Conservation (phyloP, 2,888 invertebrate genomes). For the Blera fallax region DNA sequence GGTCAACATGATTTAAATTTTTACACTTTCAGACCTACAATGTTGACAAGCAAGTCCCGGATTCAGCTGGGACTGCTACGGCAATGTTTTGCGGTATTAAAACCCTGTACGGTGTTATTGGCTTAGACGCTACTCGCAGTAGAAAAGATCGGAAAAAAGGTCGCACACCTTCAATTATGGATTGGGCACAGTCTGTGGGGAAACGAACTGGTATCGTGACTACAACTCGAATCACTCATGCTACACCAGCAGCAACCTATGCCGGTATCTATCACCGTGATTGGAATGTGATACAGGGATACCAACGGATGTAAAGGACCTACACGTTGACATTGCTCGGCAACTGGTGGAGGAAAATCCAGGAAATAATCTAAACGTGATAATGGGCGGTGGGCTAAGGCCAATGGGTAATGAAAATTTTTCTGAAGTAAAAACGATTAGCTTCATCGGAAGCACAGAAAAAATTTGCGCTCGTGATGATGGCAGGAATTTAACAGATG, state of each 20-base stretch:
- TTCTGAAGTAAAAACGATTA: constrained; percentile 72
- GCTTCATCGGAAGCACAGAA: constrained; percentile 78
- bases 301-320: constrained; percentile 74
- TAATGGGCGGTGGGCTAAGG: constrained; percentile 85
- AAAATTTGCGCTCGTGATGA: constrained; percentile 83
- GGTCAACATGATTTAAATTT: not conserved
- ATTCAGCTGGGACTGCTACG: constrained; percentile 87
- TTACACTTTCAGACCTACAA: constrained; percentile 84
- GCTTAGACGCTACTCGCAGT: constrained; percentile 81
- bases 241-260: constrained; percentile 85
- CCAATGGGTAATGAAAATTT: constrained; percentile 80
- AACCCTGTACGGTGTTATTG: constrained; percentile 84
- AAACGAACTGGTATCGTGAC: constrained; percentile 86
- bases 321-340: constrained; percentile 84
- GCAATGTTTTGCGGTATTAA: constrained; percentile 86
- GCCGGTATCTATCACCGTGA: constrained; percentile 84
- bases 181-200: constrained; percentile 84
- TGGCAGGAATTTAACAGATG: constrained; percentile 83
- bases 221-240: constrained; percentile 86
- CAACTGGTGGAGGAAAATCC: constrained; percentile 85
- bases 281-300: constrained; percentile 84
- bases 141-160: constrained; percentile 80
- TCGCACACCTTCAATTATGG: constrained; percentile 82
- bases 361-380: constrained; percentile 85
- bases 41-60: constrained; percentile 87